phyloP scores from a whole-genome alignment of 2,888 invertebrate genomes.

The Sinelater perroti region DNA sequence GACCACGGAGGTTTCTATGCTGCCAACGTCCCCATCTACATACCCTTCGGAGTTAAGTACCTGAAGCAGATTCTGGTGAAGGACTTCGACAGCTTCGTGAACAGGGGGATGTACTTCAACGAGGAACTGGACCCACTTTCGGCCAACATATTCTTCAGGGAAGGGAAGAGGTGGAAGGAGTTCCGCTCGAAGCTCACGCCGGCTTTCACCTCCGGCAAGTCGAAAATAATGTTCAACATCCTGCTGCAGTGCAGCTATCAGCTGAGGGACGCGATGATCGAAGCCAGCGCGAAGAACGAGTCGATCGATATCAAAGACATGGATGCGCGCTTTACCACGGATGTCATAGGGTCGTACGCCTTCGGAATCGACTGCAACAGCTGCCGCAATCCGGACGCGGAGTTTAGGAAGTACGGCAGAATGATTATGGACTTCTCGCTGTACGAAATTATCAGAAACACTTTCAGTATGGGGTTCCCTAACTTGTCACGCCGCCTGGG shows the following conservation, averaged over 20 bases:
- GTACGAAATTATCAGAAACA: conserved; percentile 9
- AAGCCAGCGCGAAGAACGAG: not conserved
- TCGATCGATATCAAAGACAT: conserved; percentile 29
- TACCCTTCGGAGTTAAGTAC: conserved; percentile 49
- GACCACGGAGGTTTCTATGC: conserved; percentile 49
- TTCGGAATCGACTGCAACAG: not conserved
- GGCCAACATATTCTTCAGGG: conserved; percentile 40
- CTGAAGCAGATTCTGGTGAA: conserved; percentile 64
- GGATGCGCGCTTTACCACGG: conserved; percentile 24
- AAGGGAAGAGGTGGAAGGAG: not conserved
- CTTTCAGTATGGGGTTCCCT: conserved; percentile 37
- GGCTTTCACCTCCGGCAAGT: conserved; percentile 1
- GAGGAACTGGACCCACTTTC: conserved; percentile 63
- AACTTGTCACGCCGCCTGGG: conserved; percentile 38
- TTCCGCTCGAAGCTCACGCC: not conserved
- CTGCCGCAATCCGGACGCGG: conserved; percentile 47
- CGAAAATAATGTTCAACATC: not conserved
- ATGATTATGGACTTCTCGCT: conserved; percentile 1
- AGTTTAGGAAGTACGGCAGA: conserved; percentile 46
- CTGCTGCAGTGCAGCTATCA: not conserved
- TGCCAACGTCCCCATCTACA: conserved; percentile 57
- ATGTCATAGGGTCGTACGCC: conserved; percentile 21
- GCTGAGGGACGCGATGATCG: not conserved
- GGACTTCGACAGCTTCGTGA: conserved; percentile 68
- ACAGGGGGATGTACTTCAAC: conserved; percentile 60